Conservation (phyloP, 1,140 invertebrate genomes). For the Papilio polytes region DNA sequence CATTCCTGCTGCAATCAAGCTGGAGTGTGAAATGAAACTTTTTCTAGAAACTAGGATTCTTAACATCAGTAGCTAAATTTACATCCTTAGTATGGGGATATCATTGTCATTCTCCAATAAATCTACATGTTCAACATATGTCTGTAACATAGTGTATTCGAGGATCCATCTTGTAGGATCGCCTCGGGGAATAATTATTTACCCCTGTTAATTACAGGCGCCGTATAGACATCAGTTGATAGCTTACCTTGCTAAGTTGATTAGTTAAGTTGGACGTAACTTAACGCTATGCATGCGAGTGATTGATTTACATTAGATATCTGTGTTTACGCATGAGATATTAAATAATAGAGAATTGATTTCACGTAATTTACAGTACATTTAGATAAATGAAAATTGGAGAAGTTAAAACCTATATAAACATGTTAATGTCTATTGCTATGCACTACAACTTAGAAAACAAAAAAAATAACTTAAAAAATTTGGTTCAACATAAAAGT, state of each 20-base stretch:
- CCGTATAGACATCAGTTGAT: conserved; percentile 31
- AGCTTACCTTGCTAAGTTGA: conserved; percentile 34
- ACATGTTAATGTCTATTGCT: too few species aligned
- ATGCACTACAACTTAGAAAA: too few species aligned
- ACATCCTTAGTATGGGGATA: neutral
- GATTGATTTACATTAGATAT: neutral
- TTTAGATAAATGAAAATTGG: too few species aligned
- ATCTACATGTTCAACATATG: conserved; percentile 1
- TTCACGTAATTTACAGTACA: neutral
- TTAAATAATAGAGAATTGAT: neutral
- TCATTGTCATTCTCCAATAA: neutral
- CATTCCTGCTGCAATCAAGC: too few species aligned
- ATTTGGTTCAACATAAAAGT: conserved; percentile 8
- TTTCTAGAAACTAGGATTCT: neutral
- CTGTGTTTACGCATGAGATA: neutral
- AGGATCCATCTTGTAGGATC: neutral
- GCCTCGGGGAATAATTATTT: conserved; percentile 35
- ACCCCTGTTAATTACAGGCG: conserved; percentile 35
- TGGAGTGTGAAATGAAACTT: too few species aligned
- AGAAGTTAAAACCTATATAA: too few species aligned
- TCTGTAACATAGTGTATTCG: conserved; percentile 20
- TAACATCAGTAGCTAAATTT: neutral
- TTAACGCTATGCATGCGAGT: conserved; percentile 4
- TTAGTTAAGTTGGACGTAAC: conserved; percentile 37
- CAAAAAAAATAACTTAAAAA: too few species aligned